A percentile compares a stretch with the other conserved stretches of the same genome.
Conservation (phyloP, 1,140 invertebrate species). For the Mya arenaria region DNA sequence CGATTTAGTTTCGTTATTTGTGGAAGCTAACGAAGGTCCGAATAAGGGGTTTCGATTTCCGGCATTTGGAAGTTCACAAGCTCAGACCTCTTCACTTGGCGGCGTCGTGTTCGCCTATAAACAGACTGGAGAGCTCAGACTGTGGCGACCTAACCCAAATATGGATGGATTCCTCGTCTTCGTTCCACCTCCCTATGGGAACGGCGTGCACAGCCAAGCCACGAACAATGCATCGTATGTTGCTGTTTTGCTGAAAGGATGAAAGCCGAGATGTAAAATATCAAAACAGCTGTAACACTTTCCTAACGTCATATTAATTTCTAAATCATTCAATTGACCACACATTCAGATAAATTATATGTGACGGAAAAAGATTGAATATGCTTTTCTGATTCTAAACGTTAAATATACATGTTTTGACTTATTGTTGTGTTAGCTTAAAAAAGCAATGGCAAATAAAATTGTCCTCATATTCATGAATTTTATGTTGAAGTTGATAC, state of each 20-base stretch:
- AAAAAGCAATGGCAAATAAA: too few species aligned
- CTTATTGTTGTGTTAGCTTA: too few species aligned
- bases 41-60: constrained; percentile 29
- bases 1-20: constrained; percentile 29
- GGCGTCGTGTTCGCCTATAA: constrained; percentile 7
- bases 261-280: too few species aligned
- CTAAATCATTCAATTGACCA: too few species aligned
- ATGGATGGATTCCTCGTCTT: neutral
- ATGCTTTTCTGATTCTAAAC: too few species aligned
- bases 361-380: too few species aligned
- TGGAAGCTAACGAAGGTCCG: constrained; percentile 13
- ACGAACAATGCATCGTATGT: constrained; percentile 23
- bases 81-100: neutral
- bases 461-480: too few species aligned
- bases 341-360: too few species aligned
- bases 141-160: constrained; percentile 14
- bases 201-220: constrained; percentile 6
- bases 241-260: neutral
- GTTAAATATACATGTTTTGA: too few species aligned
- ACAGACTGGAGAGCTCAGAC: neutral
- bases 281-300: too few species aligned
- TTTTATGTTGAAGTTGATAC: too few species aligned
- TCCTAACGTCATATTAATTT: too few species aligned
- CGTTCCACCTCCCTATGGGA: constrained; percentile 26
- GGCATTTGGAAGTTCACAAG: constrained; percentile 19